These are phyloP conservation scores for Eubucco bourcierii DNA, from an alignment of 2,113 vertebrate species.

Conservation along the genomic window DNA sequence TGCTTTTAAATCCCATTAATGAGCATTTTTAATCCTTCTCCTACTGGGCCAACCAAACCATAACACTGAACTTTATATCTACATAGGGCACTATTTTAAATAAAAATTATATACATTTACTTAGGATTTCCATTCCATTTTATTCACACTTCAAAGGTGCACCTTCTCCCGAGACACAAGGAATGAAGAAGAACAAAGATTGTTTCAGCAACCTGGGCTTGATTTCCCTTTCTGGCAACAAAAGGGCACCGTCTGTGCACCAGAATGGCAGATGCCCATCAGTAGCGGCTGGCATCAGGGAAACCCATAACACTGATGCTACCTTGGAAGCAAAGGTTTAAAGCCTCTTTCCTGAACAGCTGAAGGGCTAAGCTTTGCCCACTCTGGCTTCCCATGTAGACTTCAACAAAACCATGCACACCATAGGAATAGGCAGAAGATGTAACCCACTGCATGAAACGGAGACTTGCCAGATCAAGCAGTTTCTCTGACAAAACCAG, in stretches of 20 bases:
- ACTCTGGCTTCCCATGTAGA: not conserved
- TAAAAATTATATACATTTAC: not conserved
- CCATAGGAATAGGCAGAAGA: rapidly evolving
- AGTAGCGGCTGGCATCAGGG: not conserved
- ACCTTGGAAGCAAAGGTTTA: not conserved
- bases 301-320: not conserved
- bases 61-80: constrained; percentile 41
- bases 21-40: constrained; percentile 52
- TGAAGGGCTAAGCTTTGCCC: not conserved
- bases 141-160: not conserved
- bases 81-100: constrained; percentile 12
- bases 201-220: not conserved
- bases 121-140: constrained; percentile 1
- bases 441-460: not conserved
- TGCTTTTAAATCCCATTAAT: constrained; percentile 67
- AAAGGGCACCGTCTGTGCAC: not conserved
- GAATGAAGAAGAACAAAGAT: not conserved
- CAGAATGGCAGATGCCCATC: not conserved
- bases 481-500: not conserved
- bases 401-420: rapidly evolving
- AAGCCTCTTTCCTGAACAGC: not conserved
- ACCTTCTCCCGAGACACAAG: not conserved
- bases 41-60: constrained; percentile 50
- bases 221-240: not conserved
- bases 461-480: not conserved